Percentiles rank a stretch among this genome's conserved stretches.
Conservation (phyloP, 2,888 invertebrate genomes). For the Drosophila limbata region DNA sequence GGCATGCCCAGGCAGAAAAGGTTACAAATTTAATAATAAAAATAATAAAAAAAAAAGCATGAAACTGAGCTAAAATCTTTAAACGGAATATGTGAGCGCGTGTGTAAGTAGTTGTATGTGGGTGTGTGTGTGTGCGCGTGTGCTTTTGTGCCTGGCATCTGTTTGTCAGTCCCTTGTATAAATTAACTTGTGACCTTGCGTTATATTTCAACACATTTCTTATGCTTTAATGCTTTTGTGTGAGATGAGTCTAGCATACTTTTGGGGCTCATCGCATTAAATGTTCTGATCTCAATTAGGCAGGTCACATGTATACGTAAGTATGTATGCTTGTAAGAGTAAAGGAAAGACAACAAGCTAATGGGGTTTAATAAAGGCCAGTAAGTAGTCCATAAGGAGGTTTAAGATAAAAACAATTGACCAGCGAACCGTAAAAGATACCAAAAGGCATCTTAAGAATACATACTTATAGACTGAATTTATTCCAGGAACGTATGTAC, state of each 20-base stretch:
- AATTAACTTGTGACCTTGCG: constrained; percentile 76
- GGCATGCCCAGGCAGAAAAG: constrained; percentile 16
- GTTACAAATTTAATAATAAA: constrained; percentile 62
- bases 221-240: constrained; percentile 66
- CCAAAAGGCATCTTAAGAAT: constrained; percentile 10
- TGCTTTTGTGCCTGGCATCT: constrained; percentile 31
- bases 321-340: background rate
- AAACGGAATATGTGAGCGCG: constrained; percentile 20
- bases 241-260: constrained; percentile 26
- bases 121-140: constrained; percentile 6
- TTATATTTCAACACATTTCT: constrained; percentile 61
- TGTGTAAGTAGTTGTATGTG: background rate
- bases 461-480: background rate
- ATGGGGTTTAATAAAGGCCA: constrained; percentile 43
- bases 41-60: constrained; percentile 42
- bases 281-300: constrained; percentile 55
- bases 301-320: constrained; percentile 28
- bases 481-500: background rate
- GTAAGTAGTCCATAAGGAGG: constrained; percentile 30
- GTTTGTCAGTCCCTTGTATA: constrained; percentile 60
- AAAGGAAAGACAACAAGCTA: constrained; percentile 37
- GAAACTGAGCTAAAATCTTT: constrained; percentile 28
- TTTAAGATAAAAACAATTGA: constrained; percentile 44
- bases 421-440: constrained; percentile 37
- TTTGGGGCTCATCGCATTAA: constrained; percentile 41